Base-by-base conservation (phyloP, 2,113 vertebrate species). In the Cettia cetti region DNA sequence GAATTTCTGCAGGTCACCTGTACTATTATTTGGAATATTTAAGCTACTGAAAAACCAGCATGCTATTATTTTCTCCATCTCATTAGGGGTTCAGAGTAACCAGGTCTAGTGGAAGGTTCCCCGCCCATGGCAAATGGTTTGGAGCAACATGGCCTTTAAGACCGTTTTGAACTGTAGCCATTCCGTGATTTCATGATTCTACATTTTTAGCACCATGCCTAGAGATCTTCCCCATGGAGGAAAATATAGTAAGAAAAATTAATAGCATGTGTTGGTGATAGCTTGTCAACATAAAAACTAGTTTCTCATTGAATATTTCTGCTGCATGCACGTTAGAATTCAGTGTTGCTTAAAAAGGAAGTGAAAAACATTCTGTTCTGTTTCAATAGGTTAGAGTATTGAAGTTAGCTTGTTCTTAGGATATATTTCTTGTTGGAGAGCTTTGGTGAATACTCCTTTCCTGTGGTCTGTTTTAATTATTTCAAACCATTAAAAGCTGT, bases 391-490 rank as follows among this genome's bases (percentile, higher is more conserved):
- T 72, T 82, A 61, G 28, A 49, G 15, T 53, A 64, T 22, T 31
- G 47, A 84, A 87, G 18, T 71, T 79, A 89, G 4, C 31, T 78
- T 86, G 42, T 57, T 27, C 39, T 14, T 44, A 72, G 39, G 39
- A 74, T 23, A 10, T 35, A 69, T 60, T 96, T 78, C 42, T 65
- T 61, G 13, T 14, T 30, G 59, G 13, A 16, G 37, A 68, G 39
- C 23, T 68, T 50, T 44, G 12, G 9, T 69, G 50, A 86, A 68
- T 42, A 45, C 64, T 26, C 8, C 11, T 91, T 95, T 92, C 13
- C 21, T 85, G 54, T 44, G 45, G 37, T 88, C 60, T 96, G 52
- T 24, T 91, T 92, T 92, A 86, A 87, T 96, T 92, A 92, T 94
- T 95, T 96, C 76, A 91, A 94, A 91, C 53, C 18, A 49, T 69